These are phyloP conservation scores for Clinocottus analis DNA, from an alignment of 2,113 vertebrate genomes.

Conservation along the genomic window DNA sequence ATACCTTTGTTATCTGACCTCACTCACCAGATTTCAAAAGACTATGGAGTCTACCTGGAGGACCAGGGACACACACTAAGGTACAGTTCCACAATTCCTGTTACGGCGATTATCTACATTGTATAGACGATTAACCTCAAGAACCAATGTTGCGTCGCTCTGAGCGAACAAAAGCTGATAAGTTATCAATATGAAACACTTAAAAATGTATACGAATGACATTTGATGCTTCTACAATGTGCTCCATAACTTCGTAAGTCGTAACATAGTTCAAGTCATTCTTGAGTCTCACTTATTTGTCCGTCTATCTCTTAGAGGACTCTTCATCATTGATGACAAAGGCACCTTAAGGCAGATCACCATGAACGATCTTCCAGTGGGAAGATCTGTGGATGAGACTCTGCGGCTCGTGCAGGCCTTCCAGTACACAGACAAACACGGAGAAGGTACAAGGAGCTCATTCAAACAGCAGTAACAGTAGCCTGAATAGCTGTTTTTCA, in stretches of 20 bases:
- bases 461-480: background rate
- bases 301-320: constrained; percentile 84
- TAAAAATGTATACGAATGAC: background rate
- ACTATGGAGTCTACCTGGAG: constrained; percentile 96
- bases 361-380: constrained; percentile 97
- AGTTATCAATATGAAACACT: background rate
- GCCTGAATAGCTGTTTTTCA: background rate
- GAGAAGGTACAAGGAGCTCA: constrained; percentile 87
- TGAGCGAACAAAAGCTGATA: background rate
- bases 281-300: background rate
- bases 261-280: background rate
- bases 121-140: background rate
- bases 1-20: constrained; percentile 96
- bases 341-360: constrained; percentile 95
- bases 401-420: constrained; percentile 96
- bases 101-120: background rate
- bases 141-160: background rate
- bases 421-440: constrained; percentile 97
- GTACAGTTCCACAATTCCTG: constrained; percentile 69
- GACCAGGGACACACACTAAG: constrained; percentile 95
- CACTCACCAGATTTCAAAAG: constrained; percentile 96
- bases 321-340: constrained; percentile 96
- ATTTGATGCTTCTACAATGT: background rate
- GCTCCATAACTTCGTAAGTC: background rate
- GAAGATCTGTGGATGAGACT: constrained; percentile 96